These are phyloP conservation scores for Eilema depressum DNA, from an alignment of 2,888 invertebrate genomes.

Conservation along the genomic window DNA sequence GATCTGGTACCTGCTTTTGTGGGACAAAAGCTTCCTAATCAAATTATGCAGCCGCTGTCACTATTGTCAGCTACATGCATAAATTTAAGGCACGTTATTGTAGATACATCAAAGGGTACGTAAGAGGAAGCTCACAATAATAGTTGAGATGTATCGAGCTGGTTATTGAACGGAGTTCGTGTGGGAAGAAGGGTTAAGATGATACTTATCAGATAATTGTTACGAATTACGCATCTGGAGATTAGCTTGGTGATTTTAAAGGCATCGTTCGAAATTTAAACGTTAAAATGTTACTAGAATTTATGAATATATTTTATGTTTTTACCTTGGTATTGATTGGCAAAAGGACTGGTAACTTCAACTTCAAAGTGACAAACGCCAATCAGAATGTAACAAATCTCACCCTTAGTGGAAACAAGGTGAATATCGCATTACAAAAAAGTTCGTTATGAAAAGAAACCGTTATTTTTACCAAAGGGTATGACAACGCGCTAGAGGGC, in stretches of 20 bases:
- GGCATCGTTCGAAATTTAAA: conserved; percentile 28
- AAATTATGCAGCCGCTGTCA: conserved; percentile 85
- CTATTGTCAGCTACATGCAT: conserved; percentile 83
- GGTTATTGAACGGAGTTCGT: conserved; percentile 76
- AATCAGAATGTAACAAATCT: conserved; percentile 76
- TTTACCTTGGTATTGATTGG: conserved; percentile 35
- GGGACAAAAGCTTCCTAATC: conserved; percentile 83
- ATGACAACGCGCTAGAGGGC: conserved; percentile 80
- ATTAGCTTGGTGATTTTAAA: conserved; percentile 54
- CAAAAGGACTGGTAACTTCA: conserved; percentile 69
- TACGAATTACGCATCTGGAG: conserved; percentile 79
- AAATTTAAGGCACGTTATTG: conserved; percentile 82
- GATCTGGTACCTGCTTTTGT: conserved; percentile 82
- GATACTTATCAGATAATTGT: conserved; percentile 86
- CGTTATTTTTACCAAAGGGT: conserved; percentile 85
- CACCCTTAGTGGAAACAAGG: conserved; percentile 83
- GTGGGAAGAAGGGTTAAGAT: conserved; percentile 84
- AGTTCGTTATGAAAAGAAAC: conserved; percentile 85
- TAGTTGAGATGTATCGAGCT: conserved; percentile 76
- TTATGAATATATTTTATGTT: conserved; percentile 32
- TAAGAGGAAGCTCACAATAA: conserved; percentile 74
- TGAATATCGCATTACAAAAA: conserved; percentile 83
- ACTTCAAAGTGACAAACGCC: conserved; percentile 72
- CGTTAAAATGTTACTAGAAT: conserved; percentile 39
- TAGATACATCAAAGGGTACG: conserved; percentile 77